Base-by-base conservation (phyloP, 2,797 vertebrate species). In the Sarcophilus harrisii region DNA sequence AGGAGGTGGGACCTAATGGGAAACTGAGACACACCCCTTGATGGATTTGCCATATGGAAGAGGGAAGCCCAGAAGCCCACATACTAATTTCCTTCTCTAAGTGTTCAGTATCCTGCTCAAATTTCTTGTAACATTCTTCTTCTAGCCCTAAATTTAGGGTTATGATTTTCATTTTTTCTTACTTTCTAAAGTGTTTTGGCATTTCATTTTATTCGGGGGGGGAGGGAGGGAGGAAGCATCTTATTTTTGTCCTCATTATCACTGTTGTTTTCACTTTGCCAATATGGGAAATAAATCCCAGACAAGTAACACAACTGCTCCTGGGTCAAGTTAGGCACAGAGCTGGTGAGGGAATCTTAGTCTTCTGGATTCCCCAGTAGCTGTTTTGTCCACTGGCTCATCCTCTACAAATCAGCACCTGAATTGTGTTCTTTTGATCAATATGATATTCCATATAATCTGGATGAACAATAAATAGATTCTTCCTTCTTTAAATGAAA, bases 391-490 rank as follows among this genome's bases (percentile, higher is more conserved):
- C 54, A 32, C 21, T 18, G 2, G 73, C 89, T 59, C 2, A 0
- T 3, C 0, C 0, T 21, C 11, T 90, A 0, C 29, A 54, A 62
- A 27, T 16, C 45, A 96, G 55, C 1, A 57, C 93, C 11, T 91
- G 32, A 28, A 93, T 55, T 27, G 92, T 58, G 92, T 59, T 94
- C 96, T 62, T 62, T 57, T 52, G 95, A 91, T 92, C 58, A 90
- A 92, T 30, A 92, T 96, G 93, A 91, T 29, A 3, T 81, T 91
- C 91, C 92, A 60, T 93, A 96, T 58, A 32, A 95, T 92, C 90
- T 45, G 93, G 93, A 94, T 27, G 97, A 93, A 91, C 96, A 97
- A 96, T 94, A 96, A 97, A 95, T 96, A 97, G 96, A 90, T 93
- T 92, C 93, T 96, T 93, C 60, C 93, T 96, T 93, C 58, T 95